Base-by-base conservation (phyloP, 2,888 invertebrate genomes). In the Eumacrocentrus americanus region DNA sequence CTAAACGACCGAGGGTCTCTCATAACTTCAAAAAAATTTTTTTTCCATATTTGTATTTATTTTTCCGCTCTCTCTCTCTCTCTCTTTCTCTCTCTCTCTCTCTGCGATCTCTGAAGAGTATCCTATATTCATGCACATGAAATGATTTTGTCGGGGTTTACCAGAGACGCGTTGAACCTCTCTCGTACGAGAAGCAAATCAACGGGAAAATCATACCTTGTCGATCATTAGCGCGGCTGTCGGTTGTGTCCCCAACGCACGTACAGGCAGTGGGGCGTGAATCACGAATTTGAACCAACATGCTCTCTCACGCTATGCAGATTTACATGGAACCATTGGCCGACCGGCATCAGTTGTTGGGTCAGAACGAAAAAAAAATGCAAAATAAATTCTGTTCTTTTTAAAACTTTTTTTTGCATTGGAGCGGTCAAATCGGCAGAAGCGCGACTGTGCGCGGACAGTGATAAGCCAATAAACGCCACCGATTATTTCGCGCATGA, bases 401-500 rank as follows among this genome's bases (percentile, higher is more conserved):
- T n/a, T 5, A 42, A 9, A 42, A 46, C 12, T 46, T 22, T 22
- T 22, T 29, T 25, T 22, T 12, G 7, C n/a, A 22, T 12, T 37
- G 34, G 44, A 29, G 58, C 48, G 54, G 60, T 57, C 64, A 54
- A 54, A 48, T 53, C 29, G 22, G 46, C 34, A 40, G 14, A 7
- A 44, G 42, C 14, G 40, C 40, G 44, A 11, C 40, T 40, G 60
- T 62, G 55, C 60, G 53, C 47, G 62, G 61, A 67, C 66, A 64
- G 60, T 64, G 66, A 67, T 66, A 66, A 66, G 63, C 67, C 66
- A 67, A 67, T 67, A 67, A 67, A 67, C 54, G 65, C 63, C 63
- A 63, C 60, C 64, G 64, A 67, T 66, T 67, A 64, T 67, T 67
- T 66, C 55, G 60, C 60, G 59, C 62, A 62, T 67, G 67, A 66